These are phyloP conservation scores for Reticulitermes speratus DNA, from an alignment of 1,140 invertebrate species.

Conservation along the genomic window DNA sequence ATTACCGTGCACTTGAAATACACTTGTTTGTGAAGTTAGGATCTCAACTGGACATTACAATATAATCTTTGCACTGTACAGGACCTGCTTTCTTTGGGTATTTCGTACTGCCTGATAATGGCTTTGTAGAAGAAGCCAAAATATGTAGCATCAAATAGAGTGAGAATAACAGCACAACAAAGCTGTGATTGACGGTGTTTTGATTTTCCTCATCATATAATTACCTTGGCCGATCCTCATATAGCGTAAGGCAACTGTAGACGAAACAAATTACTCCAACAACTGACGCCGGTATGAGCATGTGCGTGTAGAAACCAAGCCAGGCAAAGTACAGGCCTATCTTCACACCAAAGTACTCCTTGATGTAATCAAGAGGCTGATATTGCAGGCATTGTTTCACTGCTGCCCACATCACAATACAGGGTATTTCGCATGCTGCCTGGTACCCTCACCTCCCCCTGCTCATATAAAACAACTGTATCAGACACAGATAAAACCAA, in stretches of 20 bases:
- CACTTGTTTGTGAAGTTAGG: too few species aligned
- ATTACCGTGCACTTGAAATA: too few species aligned
- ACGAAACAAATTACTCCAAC: conserved; percentile 80
- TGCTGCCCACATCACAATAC: conserved; percentile 83
- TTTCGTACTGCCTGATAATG: too few species aligned
- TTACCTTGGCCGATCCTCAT: conserved; percentile 70
- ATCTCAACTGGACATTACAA: too few species aligned
- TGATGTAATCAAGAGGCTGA: conserved; percentile 85
- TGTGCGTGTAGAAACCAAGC: conserved; percentile 94
- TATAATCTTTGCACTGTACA: too few species aligned
- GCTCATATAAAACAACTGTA: not conserved
- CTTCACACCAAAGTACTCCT: conserved; percentile 92
- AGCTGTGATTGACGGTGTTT: too few species aligned
- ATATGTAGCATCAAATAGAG: too few species aligned
- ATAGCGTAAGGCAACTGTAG: conserved; percentile 74
- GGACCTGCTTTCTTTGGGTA: too few species aligned
- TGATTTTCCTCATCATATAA: too few species aligned
- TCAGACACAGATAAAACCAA: too few species aligned
- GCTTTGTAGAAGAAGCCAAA: too few species aligned
- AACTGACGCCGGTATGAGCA: conserved; percentile 84
- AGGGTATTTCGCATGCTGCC: conserved; percentile 75
- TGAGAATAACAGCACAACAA: too few species aligned
- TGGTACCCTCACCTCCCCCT: conserved; percentile 68
- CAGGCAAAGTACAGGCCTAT: conserved; percentile 86
- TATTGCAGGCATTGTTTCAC: conserved; percentile 77